Conservation (phyloP, 2,113 vertebrate species). For the Xenopus borealis region DNA sequence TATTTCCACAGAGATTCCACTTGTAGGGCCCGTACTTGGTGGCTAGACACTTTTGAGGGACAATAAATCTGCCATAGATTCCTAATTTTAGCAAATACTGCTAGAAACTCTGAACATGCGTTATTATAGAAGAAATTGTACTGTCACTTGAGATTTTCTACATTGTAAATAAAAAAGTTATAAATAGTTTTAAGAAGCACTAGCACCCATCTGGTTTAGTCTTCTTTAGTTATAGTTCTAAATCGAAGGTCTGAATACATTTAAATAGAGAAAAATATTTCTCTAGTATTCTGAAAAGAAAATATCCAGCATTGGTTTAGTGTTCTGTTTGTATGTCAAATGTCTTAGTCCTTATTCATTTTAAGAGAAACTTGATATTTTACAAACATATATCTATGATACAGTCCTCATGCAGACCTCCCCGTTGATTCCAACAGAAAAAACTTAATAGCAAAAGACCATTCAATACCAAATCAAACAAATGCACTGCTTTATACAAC, state of each 20-base stretch:
- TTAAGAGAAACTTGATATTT: slow-evolving; percentile 8
- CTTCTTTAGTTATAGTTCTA: not conserved
- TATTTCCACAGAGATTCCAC: too few species aligned
- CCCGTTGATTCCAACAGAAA: not conserved
- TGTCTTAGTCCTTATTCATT: not conserved
- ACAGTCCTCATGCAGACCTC: not conserved
- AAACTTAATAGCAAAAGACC: slow-evolving; percentile 4
- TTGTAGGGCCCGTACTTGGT: too few species aligned
- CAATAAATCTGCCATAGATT: too few species aligned
- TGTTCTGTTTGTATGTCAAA: not conserved
- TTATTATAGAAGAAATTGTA: too few species aligned
- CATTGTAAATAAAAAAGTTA: too few species aligned
- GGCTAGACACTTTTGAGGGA: too few species aligned
- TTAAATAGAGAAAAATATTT: not conserved
- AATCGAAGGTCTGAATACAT: not conserved
- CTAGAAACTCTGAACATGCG: too few species aligned
- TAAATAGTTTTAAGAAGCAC: too few species aligned
- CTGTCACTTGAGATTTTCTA: too few species aligned
- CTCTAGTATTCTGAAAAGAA: not conserved
- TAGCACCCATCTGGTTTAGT: too few species aligned
- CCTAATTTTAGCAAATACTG: too few species aligned
- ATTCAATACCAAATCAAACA: slow-evolving; percentile 29
- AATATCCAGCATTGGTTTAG: not conserved
- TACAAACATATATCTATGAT: not conserved
- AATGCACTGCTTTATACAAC: slow-evolving; percentile 17